Conservation (phyloP, 2,113 vertebrate genomes). For the Puntigrus tetrazona region DNA sequence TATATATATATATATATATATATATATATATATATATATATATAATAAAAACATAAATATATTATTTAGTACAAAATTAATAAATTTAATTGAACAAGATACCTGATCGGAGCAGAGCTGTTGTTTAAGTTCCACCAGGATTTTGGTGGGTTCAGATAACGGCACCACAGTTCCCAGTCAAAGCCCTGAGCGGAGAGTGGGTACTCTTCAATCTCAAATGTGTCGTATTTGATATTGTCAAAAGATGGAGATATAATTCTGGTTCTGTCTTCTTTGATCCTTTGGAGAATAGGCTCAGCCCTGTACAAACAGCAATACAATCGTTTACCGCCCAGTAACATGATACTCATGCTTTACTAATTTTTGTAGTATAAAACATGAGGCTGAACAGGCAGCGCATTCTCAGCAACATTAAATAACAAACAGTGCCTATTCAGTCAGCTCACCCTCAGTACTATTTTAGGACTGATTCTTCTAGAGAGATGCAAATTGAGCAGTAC, state of each 20-base stretch:
- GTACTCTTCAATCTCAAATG: constrained; percentile 96
- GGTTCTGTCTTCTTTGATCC: constrained; percentile 94
- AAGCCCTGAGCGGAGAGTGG: constrained; percentile 94
- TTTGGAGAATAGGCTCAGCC: constrained; percentile 92
- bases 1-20: too few relatives aligned
- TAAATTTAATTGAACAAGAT: constrained; percentile 20
- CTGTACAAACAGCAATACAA: constrained; percentile 67
- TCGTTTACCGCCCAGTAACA: not conserved
- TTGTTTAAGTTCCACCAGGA: constrained; percentile 95
- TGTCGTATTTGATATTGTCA: constrained; percentile 98
- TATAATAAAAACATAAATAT: too few relatives aligned
- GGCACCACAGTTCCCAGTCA: constrained; percentile 98
- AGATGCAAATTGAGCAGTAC: constrained; percentile 1
- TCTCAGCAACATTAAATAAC: constrained; percentile 10
- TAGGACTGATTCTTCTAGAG: constrained; percentile 14
- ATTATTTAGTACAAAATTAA: not conserved
- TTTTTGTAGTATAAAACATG: not conserved
- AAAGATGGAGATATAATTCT: constrained; percentile 95
- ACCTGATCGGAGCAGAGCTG: constrained; percentile 94
- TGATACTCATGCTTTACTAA: too few relatives aligned
- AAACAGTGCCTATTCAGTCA: constrained; percentile 29
- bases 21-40: too few relatives aligned
- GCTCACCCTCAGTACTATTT: not conserved
- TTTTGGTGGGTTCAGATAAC: constrained; percentile 95
- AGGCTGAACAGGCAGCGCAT: not conserved